Evolutionary conservation across 2,113 vertebrate genomes (phyloP).

Genomic region (Zosterops japonicus): DNA sequence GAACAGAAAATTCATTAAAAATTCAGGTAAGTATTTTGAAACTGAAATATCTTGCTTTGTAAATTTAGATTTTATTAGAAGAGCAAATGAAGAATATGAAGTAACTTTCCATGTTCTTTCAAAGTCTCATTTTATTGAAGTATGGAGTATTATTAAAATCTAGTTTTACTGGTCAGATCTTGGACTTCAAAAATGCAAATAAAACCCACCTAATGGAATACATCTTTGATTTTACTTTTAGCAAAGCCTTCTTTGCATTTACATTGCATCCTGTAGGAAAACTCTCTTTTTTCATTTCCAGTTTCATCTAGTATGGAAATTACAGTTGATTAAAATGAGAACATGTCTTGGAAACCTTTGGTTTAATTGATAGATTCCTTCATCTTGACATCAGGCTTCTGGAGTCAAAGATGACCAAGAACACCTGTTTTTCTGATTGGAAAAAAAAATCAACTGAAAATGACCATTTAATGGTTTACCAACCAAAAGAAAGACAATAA

Average conservation of each 20-base stretch:
- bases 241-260: not conserved
- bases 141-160: not conserved
- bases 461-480: not conserved
- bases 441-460: not conserved
- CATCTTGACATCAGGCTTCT: not conserved
- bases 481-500: not conserved
- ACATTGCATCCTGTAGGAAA: not conserved
- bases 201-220: not conserved
- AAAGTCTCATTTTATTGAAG: not conserved
- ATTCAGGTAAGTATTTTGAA: not conserved
- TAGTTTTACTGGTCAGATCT: not conserved
- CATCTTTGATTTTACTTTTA: not conserved
- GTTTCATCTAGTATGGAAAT: too few relatives aligned
- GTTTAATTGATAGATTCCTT: not conserved
- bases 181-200: not conserved
- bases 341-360: not conserved
- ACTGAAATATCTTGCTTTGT: not conserved
- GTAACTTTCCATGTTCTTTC: not conserved
- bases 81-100: not conserved
- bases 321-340: not conserved
- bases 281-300: fast-evolving
- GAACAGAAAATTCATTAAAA: not conserved
- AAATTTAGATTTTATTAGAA: not conserved
- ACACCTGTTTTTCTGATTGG: not conserved
- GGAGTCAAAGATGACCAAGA: not conserved